Conservation (phyloP, 2,797 vertebrate genomes). For the Neomorphus geoffroyi region DNA sequence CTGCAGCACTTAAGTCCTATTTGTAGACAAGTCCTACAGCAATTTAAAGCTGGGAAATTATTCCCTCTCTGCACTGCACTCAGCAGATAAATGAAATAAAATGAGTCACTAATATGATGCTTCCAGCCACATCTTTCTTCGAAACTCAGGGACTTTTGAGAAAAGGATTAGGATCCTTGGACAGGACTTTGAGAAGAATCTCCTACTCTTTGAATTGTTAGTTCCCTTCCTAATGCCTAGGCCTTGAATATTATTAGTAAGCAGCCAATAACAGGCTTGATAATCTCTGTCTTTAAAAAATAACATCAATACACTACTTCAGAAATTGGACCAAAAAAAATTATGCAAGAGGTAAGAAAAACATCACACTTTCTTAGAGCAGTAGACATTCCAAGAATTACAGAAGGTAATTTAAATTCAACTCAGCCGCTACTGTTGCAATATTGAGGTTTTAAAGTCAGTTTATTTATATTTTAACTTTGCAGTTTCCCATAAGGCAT, state of each 20-base stretch:
- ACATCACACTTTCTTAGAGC: conserved; percentile 61
- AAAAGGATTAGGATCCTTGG: neutral
- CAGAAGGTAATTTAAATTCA: conserved; percentile 75
- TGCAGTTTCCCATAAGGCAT: conserved; percentile 71
- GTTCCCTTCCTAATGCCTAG: neutral
- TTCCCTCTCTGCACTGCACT: neutral
- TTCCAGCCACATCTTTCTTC: neutral
- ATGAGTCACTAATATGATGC: neutral
- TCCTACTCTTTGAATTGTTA: neutral
- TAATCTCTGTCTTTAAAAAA: neutral
- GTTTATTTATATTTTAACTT: conserved; percentile 75
- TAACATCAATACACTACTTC: neutral
- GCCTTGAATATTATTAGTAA: neutral
- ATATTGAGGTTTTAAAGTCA: conserved; percentile 72
- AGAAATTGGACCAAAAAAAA: conserved; percentile 56
- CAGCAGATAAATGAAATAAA: neutral
- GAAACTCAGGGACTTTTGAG: neutral
- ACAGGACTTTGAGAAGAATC: neutral
- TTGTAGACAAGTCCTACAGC: neutral
- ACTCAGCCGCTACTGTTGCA: conserved; percentile 69
- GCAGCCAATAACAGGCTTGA: neutral
- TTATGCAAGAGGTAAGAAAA: conserved; percentile 71
- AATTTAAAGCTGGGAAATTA: neutral
- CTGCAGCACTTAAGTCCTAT: neutral
- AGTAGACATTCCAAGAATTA: conserved; percentile 67